phyloP scores from a whole-genome alignment of 2,113 vertebrate genomes.

The Heterotis niloticus region DNA sequence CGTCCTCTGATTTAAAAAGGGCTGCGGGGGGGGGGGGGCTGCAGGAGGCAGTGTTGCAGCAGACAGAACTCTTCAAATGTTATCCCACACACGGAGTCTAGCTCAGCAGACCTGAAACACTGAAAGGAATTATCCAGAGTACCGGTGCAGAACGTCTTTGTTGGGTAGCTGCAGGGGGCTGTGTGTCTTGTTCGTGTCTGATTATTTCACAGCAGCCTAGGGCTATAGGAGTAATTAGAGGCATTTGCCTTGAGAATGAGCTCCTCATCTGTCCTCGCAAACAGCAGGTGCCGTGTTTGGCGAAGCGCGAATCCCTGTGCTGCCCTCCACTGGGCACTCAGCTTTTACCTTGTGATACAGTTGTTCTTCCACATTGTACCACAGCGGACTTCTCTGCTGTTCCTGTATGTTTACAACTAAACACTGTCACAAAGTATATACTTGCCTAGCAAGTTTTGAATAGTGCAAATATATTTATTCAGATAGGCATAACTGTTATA shows the following conservation, averaged over 20 bases:
- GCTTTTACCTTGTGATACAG: background rate
- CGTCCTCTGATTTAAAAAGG: conserved; percentile 11
- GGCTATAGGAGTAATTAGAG: conserved; percentile 11
- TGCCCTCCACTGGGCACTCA: too few species aligned
- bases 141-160: too few species aligned
- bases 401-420: background rate
- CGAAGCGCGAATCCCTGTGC: too few species aligned
- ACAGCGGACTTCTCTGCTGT: background rate
- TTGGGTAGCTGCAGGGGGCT: too few species aligned
- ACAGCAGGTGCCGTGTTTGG: background rate
- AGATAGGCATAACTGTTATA: too few species aligned
- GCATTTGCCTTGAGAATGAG: background rate
- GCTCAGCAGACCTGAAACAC: background rate
- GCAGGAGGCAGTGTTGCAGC: background rate
- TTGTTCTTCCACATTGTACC: background rate
- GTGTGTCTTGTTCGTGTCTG: background rate
- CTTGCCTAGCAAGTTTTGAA: too few species aligned
- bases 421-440: too few species aligned
- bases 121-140: background rate
- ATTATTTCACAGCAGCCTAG: background rate
- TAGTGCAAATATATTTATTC: too few species aligned
- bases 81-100: background rate
- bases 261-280: background rate
- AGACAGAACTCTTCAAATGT: background rate
- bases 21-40: background rate